Base-by-base conservation (phyloP, 1,140 invertebrate genomes). In the Drosophila nikananu region DNA sequence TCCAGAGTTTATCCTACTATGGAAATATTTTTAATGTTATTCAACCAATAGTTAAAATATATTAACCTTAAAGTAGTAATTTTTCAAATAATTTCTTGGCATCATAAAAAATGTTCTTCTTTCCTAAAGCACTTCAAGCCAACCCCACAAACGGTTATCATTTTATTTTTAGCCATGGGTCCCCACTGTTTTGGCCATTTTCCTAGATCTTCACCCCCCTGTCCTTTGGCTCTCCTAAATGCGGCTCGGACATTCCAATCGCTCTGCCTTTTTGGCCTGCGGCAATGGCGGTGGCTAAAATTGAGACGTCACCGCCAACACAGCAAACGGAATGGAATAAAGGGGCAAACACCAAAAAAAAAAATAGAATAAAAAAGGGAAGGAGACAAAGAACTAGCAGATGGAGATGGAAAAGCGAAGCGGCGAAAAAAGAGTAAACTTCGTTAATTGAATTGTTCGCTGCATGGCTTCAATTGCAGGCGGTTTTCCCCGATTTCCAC, bases 381-480 rank as follows among this genome's bases (percentile, higher is more conserved):
- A 8, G 21, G 17, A 21, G 5, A 9, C 17, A 27, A 15, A 21
- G 49, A 41, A 42, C 19, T n/a, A 46, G 57, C 21, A 17, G 17
- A 32, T 17, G 42, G 48, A 51, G 35, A 57, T 41, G 54, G 7
- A 39, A 57, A 39, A 57, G 19, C 49, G 5, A 44, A 32, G 51
- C 44, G 23, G 49, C n/a, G 37, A 52, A 63, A 68, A 77, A 52
- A 65, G 68, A 76, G 65, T 27, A 61, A 90, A 81, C 67, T 90
- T 84, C 25, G 87, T 89, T 89, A 89, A 89, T 89, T 89, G 86
- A 89, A 89, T 89, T 89, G 86, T 89, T 32, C 72, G 75, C 64
- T 72, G 86, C 78, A 90, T 59, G 80, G 82, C 84, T 89, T 90
- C 78, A 81, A 89, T 76, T 81, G 81, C 83, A 74, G 55, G 58